A percentile compares a stretch with the other conserved stretches of the same genome.
Conservation (phyloP, 2,113 vertebrate genomes). For the Silurus meridionalis region DNA sequence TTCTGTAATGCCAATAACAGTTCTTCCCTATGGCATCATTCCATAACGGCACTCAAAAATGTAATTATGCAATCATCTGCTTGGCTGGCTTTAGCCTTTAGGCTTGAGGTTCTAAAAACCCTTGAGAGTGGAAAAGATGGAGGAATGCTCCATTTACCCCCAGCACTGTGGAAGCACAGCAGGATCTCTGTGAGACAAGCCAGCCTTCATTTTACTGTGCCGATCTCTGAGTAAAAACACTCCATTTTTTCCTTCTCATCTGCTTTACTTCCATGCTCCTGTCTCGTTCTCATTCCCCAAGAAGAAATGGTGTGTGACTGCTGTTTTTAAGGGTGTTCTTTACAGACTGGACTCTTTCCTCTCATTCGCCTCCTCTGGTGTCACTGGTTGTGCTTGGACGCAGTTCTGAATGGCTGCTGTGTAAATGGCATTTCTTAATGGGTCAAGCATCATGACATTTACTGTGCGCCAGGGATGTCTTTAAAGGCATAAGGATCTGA, state of each 20-base stretch:
- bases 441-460: slow-evolving; percentile 10
- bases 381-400: slow-evolving; percentile 22
- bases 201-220: slow-evolving; percentile 38
- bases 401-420: slow-evolving; percentile 36
- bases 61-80: slow-evolving; percentile 45
- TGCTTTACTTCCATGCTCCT: slow-evolving; percentile 38
- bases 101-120: slow-evolving; percentile 22
- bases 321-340: slow-evolving; percentile 40
- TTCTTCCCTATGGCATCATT: slow-evolving; percentile 16
- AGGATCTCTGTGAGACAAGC: slow-evolving; percentile 28
- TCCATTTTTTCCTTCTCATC: slow-evolving; percentile 30
- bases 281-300: slow-evolving; percentile 30
- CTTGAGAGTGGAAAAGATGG: slow-evolving; percentile 21
- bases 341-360: slow-evolving; percentile 44
- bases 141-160: slow-evolving; percentile 48
- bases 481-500: slow-evolving; percentile 25
- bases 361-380: slow-evolving; percentile 4
- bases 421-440: slow-evolving; percentile 28
- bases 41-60: slow-evolving; percentile 34
- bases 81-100: slow-evolving; percentile 34
- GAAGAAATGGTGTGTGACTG: slow-evolving; percentile 49
- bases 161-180: slow-evolving; percentile 9
- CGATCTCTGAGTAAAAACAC: slow-evolving; percentile 38
- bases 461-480: slow-evolving; percentile 37
- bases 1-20: slow-evolving; percentile 14